Base-by-base conservation (phyloP, 2,888 invertebrate species). In the Hemithea aestivaria region DNA sequence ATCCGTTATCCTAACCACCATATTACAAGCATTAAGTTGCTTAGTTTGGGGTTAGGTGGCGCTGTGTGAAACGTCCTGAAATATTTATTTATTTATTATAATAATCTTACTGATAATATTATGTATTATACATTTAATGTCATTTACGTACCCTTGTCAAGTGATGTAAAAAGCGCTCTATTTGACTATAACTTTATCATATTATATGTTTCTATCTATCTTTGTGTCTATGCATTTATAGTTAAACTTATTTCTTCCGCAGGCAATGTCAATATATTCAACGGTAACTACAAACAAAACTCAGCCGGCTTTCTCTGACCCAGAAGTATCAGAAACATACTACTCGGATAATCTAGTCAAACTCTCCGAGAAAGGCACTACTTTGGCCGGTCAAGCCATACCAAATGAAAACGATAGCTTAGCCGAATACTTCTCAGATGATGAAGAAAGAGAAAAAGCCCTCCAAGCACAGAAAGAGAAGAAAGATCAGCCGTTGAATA, bases 251-350 rank as follows among this genome's bases (percentile, higher is more conserved):
- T n/a, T 51, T 32, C 36, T 4, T 48, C 82, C 81, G 10, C 73
- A 90, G 90, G 91, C 91, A 1, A 89, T 91, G 89, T 83, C 90
- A 30, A 90, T 90, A 66, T 91, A 90, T 66, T 87, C 88, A 10
- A 87, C 90, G 37, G 88, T 90, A 9, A 72, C 88, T 5, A 65
- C 74, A 1, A 81, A 82, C 58, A 81, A 78, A 33, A 35, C 56
- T 6, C 69, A 73, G 43, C 8, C 51, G 1, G 28, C 40, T 1
- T 66, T 64, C 38, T 67, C 39, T 23, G 58, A 67, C 9, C 44
- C 68, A 0, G 73, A 74, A 36, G 37, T 58, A 10, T 44, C 67
- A 8, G 62, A 71, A 1, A 46, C 54, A 8, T 57, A 51, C 10
- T 71, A 65, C 36, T 71, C 73, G 9, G 78, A 82, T 11, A 75